These are phyloP conservation scores for Tuberolachnus salignus DNA, from an alignment of 2,888 invertebrate genomes.

Conservation along the genomic window DNA sequence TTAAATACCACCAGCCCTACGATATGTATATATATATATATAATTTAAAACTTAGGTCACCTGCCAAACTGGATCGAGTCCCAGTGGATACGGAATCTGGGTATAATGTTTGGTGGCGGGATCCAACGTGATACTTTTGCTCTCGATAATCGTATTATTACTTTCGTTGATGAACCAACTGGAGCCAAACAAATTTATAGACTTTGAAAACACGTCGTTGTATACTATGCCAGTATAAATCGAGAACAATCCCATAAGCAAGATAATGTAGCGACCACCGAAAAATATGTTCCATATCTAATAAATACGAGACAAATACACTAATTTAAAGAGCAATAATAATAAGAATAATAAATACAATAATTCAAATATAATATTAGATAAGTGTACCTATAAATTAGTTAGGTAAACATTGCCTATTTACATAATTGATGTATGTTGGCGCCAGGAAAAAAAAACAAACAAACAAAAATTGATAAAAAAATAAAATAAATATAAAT, in stretches of 20 bases:
- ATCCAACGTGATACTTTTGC: slow-evolving; percentile 64
- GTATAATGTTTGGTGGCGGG: slow-evolving; percentile 64
- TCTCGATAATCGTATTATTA: slow-evolving; percentile 61
- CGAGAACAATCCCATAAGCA: slow-evolving; percentile 76
- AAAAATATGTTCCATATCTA: slow-evolving; percentile 77
- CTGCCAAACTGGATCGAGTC: slow-evolving; percentile 75
- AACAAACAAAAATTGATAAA: too few relatives aligned
- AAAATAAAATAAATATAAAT: too few relatives aligned
- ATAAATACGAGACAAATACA: slow-evolving; percentile 58
- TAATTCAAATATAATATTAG: too few relatives aligned
- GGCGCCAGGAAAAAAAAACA: too few relatives aligned
- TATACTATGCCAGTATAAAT: slow-evolving; percentile 78
- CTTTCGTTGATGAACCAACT: slow-evolving; percentile 68
- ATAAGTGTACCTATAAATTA: too few relatives aligned
- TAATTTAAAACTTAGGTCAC: slow-evolving; percentile 60
- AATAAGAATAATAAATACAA: too few relatives aligned
- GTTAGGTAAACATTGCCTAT: too few relatives aligned
- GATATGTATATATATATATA: slow-evolving; percentile 10
- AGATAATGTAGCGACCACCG: slow-evolving; percentile 75
- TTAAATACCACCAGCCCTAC: too few relatives aligned
- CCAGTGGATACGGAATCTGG: slow-evolving; percentile 71
- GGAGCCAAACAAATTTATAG: slow-evolving; percentile 73
- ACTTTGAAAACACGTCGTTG: slow-evolving; percentile 76
- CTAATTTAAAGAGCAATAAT: not conserved
- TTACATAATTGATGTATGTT: too few relatives aligned